phyloP scores from a whole-genome alignment of 2,113 vertebrate genomes.

The Sterrhoptilus dennistouni region DNA sequence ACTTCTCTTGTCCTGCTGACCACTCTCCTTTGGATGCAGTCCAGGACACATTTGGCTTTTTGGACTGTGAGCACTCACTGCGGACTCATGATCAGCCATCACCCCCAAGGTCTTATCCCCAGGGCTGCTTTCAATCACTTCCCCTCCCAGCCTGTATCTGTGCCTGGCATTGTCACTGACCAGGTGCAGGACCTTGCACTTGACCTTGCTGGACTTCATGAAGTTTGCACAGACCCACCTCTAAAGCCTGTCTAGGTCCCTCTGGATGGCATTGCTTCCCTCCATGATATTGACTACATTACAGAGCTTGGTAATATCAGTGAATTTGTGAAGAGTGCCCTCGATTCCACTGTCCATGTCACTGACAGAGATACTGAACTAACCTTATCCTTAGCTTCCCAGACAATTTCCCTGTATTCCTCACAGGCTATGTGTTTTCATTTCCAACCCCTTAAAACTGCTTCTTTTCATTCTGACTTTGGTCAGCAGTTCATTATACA shows the following conservation, averaged over 20 bases:
- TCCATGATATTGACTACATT: not conserved
- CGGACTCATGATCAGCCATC: not conserved
- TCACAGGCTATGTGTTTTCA: rapidly evolving
- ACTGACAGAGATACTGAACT: not conserved
- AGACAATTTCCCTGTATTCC: not conserved
- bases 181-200: not conserved
- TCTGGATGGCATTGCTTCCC: not conserved
- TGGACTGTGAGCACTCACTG: not conserved
- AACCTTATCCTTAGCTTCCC: not conserved
- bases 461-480: not conserved
- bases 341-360: not conserved
- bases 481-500: not conserved
- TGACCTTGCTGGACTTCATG: not conserved
- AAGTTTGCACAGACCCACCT: not conserved
- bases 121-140: not conserved
- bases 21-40: not conserved
- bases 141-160: not conserved
- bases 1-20: not conserved
- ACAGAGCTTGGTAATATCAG: not conserved
- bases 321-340: not conserved
- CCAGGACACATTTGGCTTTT: not conserved
- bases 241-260: not conserved
- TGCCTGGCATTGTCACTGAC: not conserved
- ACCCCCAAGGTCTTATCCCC: not conserved
- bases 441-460: not conserved